Percentiles rank a stretch among this genome's conserved stretches.
These are phyloP conservation scores for Rhynchophorus ferrugineus DNA, from an alignment of 1,140 invertebrate genomes.

Conservation along the genomic window DNA sequence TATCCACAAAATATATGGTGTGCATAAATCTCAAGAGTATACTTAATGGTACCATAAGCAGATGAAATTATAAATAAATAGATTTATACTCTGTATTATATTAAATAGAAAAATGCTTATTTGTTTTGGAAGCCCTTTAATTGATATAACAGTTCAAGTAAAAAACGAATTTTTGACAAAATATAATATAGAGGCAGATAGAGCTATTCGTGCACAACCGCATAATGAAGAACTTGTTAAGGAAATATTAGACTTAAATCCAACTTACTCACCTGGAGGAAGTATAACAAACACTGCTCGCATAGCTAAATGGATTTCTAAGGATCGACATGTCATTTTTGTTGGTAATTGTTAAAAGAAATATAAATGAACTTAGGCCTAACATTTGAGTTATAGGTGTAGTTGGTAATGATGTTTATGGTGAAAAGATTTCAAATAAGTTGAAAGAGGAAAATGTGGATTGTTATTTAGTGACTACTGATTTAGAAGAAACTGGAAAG, in stretches of 20 bases:
- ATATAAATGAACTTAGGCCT: too few species aligned
- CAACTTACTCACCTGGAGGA: conserved; percentile 36
- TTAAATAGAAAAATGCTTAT: conserved; percentile 15
- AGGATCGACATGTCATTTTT: conserved; percentile 28
- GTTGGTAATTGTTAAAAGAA: conserved; percentile 28
- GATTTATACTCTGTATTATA: too few species aligned
- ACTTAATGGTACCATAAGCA: too few species aligned
- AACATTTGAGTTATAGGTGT: too few species aligned
- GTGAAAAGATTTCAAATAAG: conserved; percentile 10
- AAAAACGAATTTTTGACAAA: conserved; percentile 16
- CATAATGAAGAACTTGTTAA: conserved; percentile 7
- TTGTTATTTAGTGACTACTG: conserved; percentile 40
- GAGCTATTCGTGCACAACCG: conserved; percentile 7
- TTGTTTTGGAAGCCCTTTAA: conserved; percentile 22
- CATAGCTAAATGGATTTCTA: conserved; percentile 42
- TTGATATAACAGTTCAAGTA: conserved; percentile 22
- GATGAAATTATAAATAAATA: too few species aligned
- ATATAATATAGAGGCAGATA: conserved; percentile 16
- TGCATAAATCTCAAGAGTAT: too few species aligned
- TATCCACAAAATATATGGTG: too few species aligned
- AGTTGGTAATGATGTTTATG: conserved; percentile 41
- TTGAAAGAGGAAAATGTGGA: conserved; percentile 27
- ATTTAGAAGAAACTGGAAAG: conserved; percentile 51
- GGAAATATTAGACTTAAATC: conserved; percentile 2
- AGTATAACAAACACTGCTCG: conserved; percentile 44